phyloP scores from a whole-genome alignment of 2,113 vertebrate genomes.

The Myotis lucifugus region DNA sequence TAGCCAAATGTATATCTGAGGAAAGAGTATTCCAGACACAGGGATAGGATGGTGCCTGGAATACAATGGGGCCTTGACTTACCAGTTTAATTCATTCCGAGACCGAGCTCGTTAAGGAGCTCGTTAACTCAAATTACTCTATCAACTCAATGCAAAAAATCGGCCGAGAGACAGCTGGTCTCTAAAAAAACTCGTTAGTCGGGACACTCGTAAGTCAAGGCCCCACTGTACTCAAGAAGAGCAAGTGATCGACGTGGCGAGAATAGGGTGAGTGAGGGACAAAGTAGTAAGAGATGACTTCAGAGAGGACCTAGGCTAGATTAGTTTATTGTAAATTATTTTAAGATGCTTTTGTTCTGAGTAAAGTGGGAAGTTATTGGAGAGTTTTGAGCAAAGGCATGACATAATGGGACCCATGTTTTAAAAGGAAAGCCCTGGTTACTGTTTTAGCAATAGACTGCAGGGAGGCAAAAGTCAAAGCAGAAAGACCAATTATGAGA shows the following conservation, averaged over 20 bases:
- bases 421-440: not conserved
- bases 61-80: not conserved
- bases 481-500: conserved; percentile 7
- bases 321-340: not conserved
- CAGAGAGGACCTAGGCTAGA: not conserved
- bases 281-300: not conserved
- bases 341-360: conserved; percentile 2
- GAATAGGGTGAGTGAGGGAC: not conserved
- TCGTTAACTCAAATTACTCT: too few relatives aligned
- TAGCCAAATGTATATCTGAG: not conserved
- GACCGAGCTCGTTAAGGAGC: too few relatives aligned
- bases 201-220: too few relatives aligned
- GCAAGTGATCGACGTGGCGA: not conserved
- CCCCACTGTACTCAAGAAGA: not conserved
- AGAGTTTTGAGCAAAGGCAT: not conserved
- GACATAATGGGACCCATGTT: not conserved
- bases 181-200: too few relatives aligned
- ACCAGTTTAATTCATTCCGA: too few relatives aligned
- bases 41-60: not conserved
- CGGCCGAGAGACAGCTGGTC: too few relatives aligned
- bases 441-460: not conserved
- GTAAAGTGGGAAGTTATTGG: not conserved
- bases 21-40: not conserved
- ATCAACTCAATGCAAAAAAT: too few relatives aligned
- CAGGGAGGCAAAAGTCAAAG: not conserved